phyloP scores from a whole-genome alignment of 2,888 invertebrate genomes.

The Protophormia terraenovae region DNA sequence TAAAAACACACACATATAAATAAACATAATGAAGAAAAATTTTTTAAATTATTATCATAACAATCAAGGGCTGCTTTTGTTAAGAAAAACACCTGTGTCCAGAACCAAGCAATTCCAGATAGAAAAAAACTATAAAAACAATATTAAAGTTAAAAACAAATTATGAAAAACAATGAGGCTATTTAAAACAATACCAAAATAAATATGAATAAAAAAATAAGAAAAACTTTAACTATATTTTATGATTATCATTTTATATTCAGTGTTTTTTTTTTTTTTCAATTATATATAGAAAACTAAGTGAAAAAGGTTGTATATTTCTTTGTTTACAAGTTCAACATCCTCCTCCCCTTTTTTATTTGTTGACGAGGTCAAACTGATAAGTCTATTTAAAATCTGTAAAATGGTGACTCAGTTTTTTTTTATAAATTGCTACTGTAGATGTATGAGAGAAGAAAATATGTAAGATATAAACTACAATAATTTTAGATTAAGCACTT shows the following conservation, averaged over 20 bases:
- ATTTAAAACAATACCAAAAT: constrained; percentile 18
- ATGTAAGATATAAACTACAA: no score
- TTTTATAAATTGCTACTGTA: no score
- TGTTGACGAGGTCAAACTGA: not conserved
- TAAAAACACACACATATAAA: constrained; percentile 1
- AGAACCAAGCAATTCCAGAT: not conserved
- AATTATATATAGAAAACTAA: constrained; percentile 18
- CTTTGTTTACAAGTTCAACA: not conserved
- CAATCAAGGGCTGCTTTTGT: not conserved
- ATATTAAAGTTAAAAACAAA: constrained; percentile 44
- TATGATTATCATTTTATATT: not conserved
- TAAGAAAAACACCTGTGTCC: constrained; percentile 52
- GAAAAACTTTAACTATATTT: not conserved
- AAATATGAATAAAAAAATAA: constrained; percentile 4
- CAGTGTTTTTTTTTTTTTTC: constrained; percentile 10
- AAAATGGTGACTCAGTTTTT: not conserved
- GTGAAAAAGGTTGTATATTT: not conserved
- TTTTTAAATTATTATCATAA: constrained; percentile 31
- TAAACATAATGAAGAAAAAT: not conserved
- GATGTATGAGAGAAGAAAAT: no score
- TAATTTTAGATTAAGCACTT: no score
- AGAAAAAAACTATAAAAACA: not conserved
- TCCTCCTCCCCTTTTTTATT: not conserved
- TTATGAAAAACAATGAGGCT: constrained; percentile 9
- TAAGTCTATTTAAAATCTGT: not conserved